Evolutionary conservation across 2,113 vertebrate genomes (phyloP).

Genomic region (Dasyurus viverrinus): DNA sequence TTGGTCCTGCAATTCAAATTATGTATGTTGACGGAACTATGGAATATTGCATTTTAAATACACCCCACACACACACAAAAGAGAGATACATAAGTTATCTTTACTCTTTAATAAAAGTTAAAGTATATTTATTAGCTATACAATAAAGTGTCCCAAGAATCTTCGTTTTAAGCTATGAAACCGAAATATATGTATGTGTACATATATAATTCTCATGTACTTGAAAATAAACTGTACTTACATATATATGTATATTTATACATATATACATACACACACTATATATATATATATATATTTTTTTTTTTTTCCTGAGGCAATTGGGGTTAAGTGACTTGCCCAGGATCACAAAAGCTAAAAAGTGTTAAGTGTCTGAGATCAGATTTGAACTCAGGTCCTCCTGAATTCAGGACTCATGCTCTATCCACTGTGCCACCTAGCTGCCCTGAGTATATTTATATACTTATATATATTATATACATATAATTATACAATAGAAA

Average conservation of each 20-base stretch:
- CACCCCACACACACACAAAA: background rate
- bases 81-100: background rate
- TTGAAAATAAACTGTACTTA: background rate
- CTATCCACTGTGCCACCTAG: too few relatives aligned
- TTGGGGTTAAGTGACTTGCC: too few relatives aligned
- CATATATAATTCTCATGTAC: background rate
- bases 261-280: too few relatives aligned
- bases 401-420: too few relatives aligned
- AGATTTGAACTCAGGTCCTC: too few relatives aligned
- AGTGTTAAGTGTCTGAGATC: too few relatives aligned
- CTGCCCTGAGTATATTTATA: too few relatives aligned
- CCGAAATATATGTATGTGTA: too few relatives aligned
- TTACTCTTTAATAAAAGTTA: background rate
- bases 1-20: slow-evolving; percentile 24
- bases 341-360: too few relatives aligned
- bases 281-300: too few relatives aligned
- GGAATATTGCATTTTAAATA: background rate
- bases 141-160: background rate
- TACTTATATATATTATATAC: too few relatives aligned
- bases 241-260: background rate
- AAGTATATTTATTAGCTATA: background rate
- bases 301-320: too few relatives aligned
- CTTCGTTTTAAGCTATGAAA: background rate
- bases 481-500: background rate
- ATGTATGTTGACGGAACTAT: slow-evolving; percentile 28